phyloP scores from a whole-genome alignment of 2,797 vertebrate genomes.

The Brachyalestes nurse region DNA sequence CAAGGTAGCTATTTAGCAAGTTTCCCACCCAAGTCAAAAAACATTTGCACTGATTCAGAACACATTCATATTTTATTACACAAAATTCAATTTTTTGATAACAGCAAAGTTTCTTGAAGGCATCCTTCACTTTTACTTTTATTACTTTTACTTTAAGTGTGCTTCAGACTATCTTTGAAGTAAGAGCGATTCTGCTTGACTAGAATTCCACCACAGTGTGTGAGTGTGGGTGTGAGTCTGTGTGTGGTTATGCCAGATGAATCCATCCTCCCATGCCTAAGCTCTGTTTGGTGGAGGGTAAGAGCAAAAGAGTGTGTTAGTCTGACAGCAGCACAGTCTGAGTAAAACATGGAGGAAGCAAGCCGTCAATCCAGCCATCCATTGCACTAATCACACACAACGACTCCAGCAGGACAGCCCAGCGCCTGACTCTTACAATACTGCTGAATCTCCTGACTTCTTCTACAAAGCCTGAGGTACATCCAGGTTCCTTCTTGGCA shows the following conservation, averaged over 20 bases:
- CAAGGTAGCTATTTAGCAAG: not conserved
- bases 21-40: not conserved
- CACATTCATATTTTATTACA: constrained; percentile 22
- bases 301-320: constrained; percentile 30
- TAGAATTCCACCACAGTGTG: constrained; percentile 1
- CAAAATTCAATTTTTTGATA: constrained; percentile 19
- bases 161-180: not conserved
- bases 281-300: constrained; percentile 27
- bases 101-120: not conserved
- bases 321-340: constrained; percentile 54
- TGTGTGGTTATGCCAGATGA: not conserved
- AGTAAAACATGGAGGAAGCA: constrained; percentile 33
- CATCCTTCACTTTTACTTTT: not conserved
- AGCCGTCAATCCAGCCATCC: constrained; percentile 41
- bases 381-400: constrained; percentile 37
- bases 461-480: not conserved
- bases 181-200: constrained; percentile 26
- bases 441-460: not conserved
- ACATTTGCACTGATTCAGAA: constrained; percentile 24
- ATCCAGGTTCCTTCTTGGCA: constrained; percentile 3
- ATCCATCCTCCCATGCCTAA: constrained; percentile 13
- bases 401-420: constrained; percentile 20
- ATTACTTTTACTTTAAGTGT: not conserved
- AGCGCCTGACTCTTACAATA: constrained; percentile 7
- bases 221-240: not conserved